Evolutionary conservation across 2,113 vertebrate species (phyloP).

Genomic region (Actenoides lindsayi): DNA sequence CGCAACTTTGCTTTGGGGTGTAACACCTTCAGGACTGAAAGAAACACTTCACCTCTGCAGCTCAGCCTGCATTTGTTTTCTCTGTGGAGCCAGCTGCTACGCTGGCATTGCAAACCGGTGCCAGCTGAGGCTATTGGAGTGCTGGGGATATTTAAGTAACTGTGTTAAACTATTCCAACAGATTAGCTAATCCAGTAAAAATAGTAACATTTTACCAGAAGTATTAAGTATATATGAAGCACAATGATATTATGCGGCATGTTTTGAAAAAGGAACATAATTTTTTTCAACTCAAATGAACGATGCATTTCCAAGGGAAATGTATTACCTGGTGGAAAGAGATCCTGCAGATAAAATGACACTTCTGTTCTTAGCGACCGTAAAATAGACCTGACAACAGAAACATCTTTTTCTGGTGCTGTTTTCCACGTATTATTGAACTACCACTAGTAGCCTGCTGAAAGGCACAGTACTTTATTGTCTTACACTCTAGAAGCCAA

Average conservation of each 20-base stretch:
- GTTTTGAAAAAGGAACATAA: background rate
- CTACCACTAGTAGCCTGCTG: background rate
- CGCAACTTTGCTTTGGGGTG: background rate
- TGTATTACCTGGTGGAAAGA: background rate
- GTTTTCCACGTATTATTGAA: background rate
- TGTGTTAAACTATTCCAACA: background rate
- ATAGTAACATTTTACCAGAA: background rate
- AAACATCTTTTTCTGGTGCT: background rate
- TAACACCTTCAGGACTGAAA: slow-evolving; percentile 9
- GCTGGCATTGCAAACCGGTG: slow-evolving; percentile 1
- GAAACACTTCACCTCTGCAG: background rate
- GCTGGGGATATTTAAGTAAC: background rate
- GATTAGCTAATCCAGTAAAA: slow-evolving; percentile 24
- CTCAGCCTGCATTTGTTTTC: slow-evolving; percentile 9
- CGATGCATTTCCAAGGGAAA: background rate
- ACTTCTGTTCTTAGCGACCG: background rate
- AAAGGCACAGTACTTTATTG: background rate
- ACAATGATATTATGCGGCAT: fast-evolving
- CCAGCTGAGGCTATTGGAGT: background rate
- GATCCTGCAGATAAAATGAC: background rate
- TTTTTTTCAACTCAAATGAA: background rate
- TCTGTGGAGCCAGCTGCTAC: slow-evolving; percentile 8
- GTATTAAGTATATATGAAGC: background rate
- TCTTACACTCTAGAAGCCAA: background rate
- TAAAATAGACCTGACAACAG: background rate